Evolutionary conservation across 2,888 invertebrate genomes (phyloP), one percentile per base, ranked within the genome.

Genomic region (Troides aeacus): DNA sequence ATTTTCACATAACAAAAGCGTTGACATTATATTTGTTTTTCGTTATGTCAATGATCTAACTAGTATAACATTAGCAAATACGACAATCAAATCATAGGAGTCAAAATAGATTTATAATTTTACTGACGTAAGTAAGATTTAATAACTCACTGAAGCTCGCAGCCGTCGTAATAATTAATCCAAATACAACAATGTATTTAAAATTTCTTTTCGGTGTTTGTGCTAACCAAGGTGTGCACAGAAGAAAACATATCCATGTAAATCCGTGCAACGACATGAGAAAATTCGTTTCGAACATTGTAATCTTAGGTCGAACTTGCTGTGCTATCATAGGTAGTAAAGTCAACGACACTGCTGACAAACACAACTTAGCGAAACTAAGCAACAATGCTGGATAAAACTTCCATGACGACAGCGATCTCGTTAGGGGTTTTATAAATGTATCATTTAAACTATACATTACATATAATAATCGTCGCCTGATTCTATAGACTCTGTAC

Each of bases 341-440:
- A 7, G 86, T 84, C 66, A 92, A 76, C 42, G 81, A 79, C 71
- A 90, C 78, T n/a, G 88, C 82, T 23, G 87, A 85, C 73, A 92
- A 80, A 77, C 84, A 84, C 36, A 89, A 73, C 74, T 86, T 89
- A 17, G 87, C 79, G 70, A 90, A 88, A 72, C 80, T 84, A 57
- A 93, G 77, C 70, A 92, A 73, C 66, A 93, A 74, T 1, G 90
- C 86, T 10, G 93, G 93, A 77, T 93, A 93, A 79, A 93, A 93
- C 68, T 84, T 85, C 86, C 90, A 90, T 75, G 88, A 88, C 24
- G 88, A 85, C 56, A 93, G 74, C 1, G 93, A 92, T 62, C 92
- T 85, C 18, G 86, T 88, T 69, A 93, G 78, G 2, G 93, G 93
- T 70, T 89, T 90, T 39, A 92, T 76, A 74, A 93, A 89, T 6